These are phyloP conservation scores for Pocillopora damicornis DNA, from an alignment of 64 coral and sea anemone species.

Conservation along the genomic window DNA sequence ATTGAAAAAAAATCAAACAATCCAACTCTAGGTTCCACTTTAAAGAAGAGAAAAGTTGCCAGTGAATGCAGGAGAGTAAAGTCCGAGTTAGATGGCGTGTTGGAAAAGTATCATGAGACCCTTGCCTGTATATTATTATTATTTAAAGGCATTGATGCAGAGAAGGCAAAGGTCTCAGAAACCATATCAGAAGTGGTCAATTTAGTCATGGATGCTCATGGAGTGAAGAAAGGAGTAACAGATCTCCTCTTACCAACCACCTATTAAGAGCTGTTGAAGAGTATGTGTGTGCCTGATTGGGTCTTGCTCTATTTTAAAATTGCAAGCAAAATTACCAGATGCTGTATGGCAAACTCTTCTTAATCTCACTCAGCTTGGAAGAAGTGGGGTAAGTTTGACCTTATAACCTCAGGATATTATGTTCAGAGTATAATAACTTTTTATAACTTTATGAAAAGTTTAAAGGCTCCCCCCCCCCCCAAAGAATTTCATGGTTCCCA, in stretches of 20 bases:
- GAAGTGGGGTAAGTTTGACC: conserved; percentile 21
- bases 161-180: conserved; percentile 6
- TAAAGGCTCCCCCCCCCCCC: too few species aligned
- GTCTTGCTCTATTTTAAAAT: conserved; percentile 31
- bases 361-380: conserved; percentile 42
- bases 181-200: conserved; percentile 8
- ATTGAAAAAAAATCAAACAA: background rate
- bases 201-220: conserved; percentile 15
- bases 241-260: background rate
- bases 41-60: conserved; percentile 41
- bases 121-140: conserved; percentile 33
- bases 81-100: conserved; percentile 30
- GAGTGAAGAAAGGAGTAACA: background rate
- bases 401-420: background rate
- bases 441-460: too few species aligned
- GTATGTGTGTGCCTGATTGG: conserved; percentile 35
- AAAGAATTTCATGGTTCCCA: too few species aligned
- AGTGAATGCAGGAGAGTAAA: background rate
- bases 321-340: conserved; percentile 35
- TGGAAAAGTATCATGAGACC: conserved; percentile 36
- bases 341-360: conserved; percentile 30
- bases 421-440: background rate
- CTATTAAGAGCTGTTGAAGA: background rate
- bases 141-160: background rate
- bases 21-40: conserved; percentile 6